A percentile compares a stretch with the other conserved stretches of the same genome.
phyloP scores from a whole-genome alignment of 1,140 invertebrate species.

The Pinna nobilis region DNA sequence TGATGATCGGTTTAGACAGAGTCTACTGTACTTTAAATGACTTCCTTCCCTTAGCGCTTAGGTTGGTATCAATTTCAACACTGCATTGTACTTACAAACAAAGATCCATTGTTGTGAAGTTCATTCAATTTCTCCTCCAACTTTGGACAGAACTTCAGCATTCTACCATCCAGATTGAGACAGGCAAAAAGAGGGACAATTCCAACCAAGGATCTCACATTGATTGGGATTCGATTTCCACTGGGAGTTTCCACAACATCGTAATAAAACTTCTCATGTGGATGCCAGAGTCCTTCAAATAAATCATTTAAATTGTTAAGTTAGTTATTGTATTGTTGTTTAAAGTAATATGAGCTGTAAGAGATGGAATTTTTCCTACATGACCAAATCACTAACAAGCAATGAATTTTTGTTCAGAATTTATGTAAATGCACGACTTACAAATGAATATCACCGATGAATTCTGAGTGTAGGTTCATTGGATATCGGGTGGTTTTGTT shows the following conservation, averaged over 20 bases:
- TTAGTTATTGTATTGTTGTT: too few relatives aligned
- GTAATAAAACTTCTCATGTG: slow-evolving; percentile 72
- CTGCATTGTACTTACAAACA: background rate
- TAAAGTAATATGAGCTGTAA: too few relatives aligned
- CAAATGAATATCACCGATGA: too few relatives aligned
- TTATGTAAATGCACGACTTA: background rate
- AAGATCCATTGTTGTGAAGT: background rate
- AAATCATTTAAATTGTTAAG: too few relatives aligned
- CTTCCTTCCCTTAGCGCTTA: too few relatives aligned
- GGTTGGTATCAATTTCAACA: too few relatives aligned
- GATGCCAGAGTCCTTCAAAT: slow-evolving; percentile 69
- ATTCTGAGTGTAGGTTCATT: too few relatives aligned
- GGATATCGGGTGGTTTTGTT: too few relatives aligned
- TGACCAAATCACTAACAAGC: background rate
- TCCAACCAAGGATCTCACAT: slow-evolving; percentile 70
- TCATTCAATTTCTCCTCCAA: background rate
- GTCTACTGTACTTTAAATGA: too few relatives aligned
- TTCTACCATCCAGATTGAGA: background rate
- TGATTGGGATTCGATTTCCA: slow-evolving; percentile 48
- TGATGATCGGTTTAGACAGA: too few relatives aligned
- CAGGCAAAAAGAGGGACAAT: slow-evolving; percentile 65
- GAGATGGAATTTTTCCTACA: too few relatives aligned
- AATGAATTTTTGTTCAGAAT: background rate
- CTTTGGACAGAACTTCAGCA: background rate
- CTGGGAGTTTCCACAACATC: slow-evolving; percentile 55